Evolutionary conservation across 2,797 vertebrate species (phyloP), one percentile per base, ranked within the genome.

Genomic region (Chanos chanos): DNA sequence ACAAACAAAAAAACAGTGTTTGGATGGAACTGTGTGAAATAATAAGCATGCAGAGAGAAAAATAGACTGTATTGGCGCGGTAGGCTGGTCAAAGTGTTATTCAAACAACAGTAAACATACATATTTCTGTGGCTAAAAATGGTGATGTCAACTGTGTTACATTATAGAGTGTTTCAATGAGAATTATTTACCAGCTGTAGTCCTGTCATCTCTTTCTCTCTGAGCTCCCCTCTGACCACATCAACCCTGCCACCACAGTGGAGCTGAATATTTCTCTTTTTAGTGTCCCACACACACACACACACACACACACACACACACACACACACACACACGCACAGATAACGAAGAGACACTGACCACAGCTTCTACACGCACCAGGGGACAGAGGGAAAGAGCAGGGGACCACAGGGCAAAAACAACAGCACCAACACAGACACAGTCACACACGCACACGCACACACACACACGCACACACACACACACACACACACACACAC

Each of bases 191-290:
- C 81, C 72, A 73, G 76, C 60, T 7, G 24, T 66, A 55, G 65
- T 60, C 73, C 77, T 76, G 68, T 73, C 76, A 47, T 80, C 80
- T 76, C 70, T 62, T 70, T 22, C 69, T 21, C 72, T 30, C 73
- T 24, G 25, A 24, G 3, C 24, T 25, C 58, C 68, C 76, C 67
- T 74, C 70, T 56, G 58, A 66, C 12, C 64, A 50, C 33, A 45
- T 13, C 44, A 49, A 39, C 30, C 27, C 30, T 22, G 10, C 39
- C 36, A 55, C 61, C 50, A 31, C 33, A 9, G 28, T 61, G 7
- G 69, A 34, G 68, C 66, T 86, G 77, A 86, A 86, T 86, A 86
- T 86, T 86, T 86, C 81, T 54, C 77, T 85, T 83, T 85, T 75
- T 83, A 82, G 76, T 81, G 40, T 40, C 45, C n/a, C 18, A 40